These are phyloP conservation scores for Lithodes maja DNA, from an alignment of 2,888 invertebrate species.

Conservation along the genomic window DNA sequence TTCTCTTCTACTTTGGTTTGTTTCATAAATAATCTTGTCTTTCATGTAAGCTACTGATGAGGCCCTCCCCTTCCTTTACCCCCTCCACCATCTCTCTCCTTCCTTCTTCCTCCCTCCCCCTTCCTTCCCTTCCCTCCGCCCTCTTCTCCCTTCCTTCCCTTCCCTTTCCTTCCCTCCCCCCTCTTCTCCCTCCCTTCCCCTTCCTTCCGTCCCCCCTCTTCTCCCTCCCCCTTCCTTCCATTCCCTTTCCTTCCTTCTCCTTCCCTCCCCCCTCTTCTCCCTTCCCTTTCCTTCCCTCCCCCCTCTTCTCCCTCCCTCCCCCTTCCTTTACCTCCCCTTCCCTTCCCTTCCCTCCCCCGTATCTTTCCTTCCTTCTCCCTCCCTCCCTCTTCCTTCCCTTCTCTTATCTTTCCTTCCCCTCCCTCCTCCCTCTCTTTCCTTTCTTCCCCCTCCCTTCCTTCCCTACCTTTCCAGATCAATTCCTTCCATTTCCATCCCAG, in stretches of 20 bases:
- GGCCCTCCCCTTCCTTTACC: background rate
- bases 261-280: too few relatives aligned
- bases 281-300: too few relatives aligned
- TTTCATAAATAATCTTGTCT: too few relatives aligned
- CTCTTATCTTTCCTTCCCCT: too few relatives aligned
- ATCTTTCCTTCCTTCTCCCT: too few relatives aligned
- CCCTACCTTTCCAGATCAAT: slow-evolving; percentile 1
- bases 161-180: background rate
- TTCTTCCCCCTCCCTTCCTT: background rate
- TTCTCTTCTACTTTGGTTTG: background rate
- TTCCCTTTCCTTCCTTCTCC: too few relatives aligned
- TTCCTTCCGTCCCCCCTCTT: too few relatives aligned
- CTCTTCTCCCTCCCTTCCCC: background rate
- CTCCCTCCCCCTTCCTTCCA: too few relatives aligned
- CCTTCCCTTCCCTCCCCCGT: too few relatives aligned
- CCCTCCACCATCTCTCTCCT: background rate
- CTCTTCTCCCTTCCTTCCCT: background rate
- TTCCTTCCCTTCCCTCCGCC: background rate
- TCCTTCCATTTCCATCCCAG: background rate
- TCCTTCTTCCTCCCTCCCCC: background rate
- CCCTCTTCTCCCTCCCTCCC: too few relatives aligned
- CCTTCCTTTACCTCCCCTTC: too few relatives aligned
- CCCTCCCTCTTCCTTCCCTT: too few relatives aligned
- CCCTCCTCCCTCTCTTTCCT: background rate
- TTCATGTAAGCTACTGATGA: background rate